phyloP scores from a whole-genome alignment of 2,797 vertebrate genomes.

The Phyllotis vaccarum region DNA sequence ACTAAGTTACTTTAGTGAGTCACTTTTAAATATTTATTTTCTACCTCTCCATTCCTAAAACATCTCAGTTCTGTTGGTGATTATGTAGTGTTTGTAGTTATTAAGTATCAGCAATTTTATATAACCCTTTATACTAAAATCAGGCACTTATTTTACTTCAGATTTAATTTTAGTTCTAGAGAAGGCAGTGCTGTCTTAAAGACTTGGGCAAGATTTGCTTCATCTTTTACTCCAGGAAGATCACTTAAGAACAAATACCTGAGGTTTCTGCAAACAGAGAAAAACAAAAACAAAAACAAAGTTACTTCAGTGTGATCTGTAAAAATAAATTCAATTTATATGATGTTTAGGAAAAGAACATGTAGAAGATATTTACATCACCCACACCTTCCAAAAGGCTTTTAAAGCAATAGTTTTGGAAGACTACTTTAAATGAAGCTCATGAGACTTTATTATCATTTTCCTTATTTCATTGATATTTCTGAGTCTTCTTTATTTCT shows the following conservation, averaged over 20 bases:
- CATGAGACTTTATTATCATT: neutral
- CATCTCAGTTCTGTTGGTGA: constrained; percentile 34
- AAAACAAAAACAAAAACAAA: constrained; percentile 60
- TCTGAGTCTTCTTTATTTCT: constrained; percentile 44
- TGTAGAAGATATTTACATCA: neutral
- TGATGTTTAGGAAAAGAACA: constrained; percentile 59
- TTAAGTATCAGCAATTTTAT: constrained; percentile 55
- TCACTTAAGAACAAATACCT: constrained; percentile 95
- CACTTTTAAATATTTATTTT: constrained; percentile 53
- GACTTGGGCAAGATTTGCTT: constrained; percentile 87
- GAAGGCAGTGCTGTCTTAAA: constrained; percentile 92
- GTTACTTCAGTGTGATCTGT: constrained; percentile 53
- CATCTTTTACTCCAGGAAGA: constrained; percentile 94
- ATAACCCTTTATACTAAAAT: constrained; percentile 26
- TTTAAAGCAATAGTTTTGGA: constrained; percentile 4
- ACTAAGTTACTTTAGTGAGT: constrained; percentile 54
- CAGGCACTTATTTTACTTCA: constrained; percentile 88
- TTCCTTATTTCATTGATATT: constrained; percentile 59
- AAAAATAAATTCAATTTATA: constrained; percentile 47
- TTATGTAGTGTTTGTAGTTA: constrained; percentile 14
- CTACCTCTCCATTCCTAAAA: constrained; percentile 37
- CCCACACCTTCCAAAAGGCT: constrained; percentile 38
- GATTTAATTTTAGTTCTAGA: constrained; percentile 91
- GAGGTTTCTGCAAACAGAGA: constrained; percentile 91
- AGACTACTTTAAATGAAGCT: constrained; percentile 62